Base-by-base conservation (phyloP, 2,888 invertebrate genomes). In the Drosophila ochracea region DNA sequence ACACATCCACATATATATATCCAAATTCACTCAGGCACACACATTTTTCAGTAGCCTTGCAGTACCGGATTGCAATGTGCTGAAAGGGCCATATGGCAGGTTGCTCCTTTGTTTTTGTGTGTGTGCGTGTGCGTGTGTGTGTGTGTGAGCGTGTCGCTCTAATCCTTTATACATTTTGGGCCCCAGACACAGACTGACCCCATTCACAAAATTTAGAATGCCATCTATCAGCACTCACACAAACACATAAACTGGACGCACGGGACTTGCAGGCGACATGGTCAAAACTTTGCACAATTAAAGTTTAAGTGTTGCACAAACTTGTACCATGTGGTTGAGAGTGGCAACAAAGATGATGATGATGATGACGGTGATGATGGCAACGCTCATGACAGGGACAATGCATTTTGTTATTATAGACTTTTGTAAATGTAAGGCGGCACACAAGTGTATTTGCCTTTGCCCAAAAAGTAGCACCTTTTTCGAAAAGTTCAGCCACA, bases 281-380 rank as follows among this genome's bases (percentile, higher is more conserved):
- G 90, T 83, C 84, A 83, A 78, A 87, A 89, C 78, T 87, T 86
- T 90, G 80, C 73, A 91, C 88, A 88, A 91, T 88, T 91, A 88
- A 89, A 89, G 91, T 89, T 91, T 87, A 91, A 91, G 91, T 89
- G 88, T 91, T 91, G 82, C 88, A 80, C 78, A 89, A 89, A 89
- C 88, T 89, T 91, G 76, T 73, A 76, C 74, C 84, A 70, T 73
- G 85, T 76, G 90, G 80, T 72, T 50, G 59, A 63, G 76, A 61
- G 54, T 55, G 49, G 43, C 58, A 68, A 75, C 60, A 58, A 52
- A 30, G 53, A 21, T 35, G 69, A 57, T 71, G 59, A 60, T 59
- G 21, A 54, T 33, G 41, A 57, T 53, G 41, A 57, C 49, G 69
- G 31, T 39, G 47, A 60, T 52, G 79, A 54, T 53, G 77, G 59